Conservation (phyloP, 2,888 invertebrate genomes). For the Drosophila mercatorum region DNA sequence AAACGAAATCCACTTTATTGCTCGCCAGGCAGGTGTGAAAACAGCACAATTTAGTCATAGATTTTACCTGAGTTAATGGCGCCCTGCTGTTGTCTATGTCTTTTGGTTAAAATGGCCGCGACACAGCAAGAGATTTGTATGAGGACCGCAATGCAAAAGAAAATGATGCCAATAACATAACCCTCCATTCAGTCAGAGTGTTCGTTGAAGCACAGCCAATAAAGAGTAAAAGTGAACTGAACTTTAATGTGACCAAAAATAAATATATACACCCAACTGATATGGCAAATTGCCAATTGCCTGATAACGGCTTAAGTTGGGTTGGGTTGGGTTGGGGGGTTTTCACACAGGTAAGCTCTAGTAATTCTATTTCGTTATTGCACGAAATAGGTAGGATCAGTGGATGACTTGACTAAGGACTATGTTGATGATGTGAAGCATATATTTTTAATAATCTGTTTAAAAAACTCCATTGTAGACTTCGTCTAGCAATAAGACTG, state of each 20-base stretch:
- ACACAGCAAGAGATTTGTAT: neutral
- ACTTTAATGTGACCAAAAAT: neutral
- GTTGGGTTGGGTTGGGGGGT: neutral
- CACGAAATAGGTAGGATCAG: neutral
- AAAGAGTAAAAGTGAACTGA: neutral
- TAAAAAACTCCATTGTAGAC: neutral
- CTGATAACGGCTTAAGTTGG: neutral
- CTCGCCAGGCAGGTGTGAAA: neutral
- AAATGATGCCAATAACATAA: neutral
- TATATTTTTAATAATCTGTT: neutral
- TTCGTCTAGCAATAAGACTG: neutral
- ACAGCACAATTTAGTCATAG: neutral
- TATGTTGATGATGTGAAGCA: neutral
- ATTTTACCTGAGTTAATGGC: constrained; percentile 5
- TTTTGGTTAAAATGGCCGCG: neutral
- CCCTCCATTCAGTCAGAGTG: neutral
- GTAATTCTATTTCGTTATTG: neutral
- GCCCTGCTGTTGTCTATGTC: neutral
- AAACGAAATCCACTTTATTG: neutral
- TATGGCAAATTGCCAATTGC: constrained; percentile 8
- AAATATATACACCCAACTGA: neutral
- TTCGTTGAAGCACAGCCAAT: neutral
- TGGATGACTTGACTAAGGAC: too few relatives aligned
- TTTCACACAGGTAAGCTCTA: neutral
- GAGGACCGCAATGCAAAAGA: neutral